Evolutionary conservation across 2,797 vertebrate species (phyloP).

Genomic region (Chanos chanos): DNA sequence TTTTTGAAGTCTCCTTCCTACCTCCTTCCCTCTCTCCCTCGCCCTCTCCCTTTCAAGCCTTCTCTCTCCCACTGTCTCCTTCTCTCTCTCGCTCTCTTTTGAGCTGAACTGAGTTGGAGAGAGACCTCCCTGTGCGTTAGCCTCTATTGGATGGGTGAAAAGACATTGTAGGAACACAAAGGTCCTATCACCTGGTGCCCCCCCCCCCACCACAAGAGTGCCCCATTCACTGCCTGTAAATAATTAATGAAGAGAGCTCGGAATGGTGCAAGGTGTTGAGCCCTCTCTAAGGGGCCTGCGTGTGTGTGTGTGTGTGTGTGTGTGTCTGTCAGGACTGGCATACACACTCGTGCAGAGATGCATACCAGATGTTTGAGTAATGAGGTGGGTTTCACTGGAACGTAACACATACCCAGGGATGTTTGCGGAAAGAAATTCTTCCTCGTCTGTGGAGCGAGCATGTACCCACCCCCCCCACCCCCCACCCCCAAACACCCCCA

Average conservation of each 20-base stretch:
- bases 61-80: no score
- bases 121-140: neutral
- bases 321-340: slow-evolving; percentile 36
- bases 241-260: slow-evolving; percentile 55
- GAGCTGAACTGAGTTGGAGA: no score
- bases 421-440: slow-evolving; percentile 71
- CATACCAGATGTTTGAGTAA: slow-evolving; percentile 74
- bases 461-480: slow-evolving; percentile 43
- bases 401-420: slow-evolving; percentile 71
- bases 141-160: neutral
- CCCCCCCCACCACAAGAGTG: neutral
- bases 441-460: slow-evolving; percentile 61
- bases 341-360: slow-evolving; percentile 52
- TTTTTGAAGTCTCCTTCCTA: no score
- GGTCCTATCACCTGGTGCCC: slow-evolving; percentile 45
- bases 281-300: slow-evolving; percentile 26
- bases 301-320: slow-evolving; percentile 10
- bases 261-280: slow-evolving; percentile 42
- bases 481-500: slow-evolving; percentile 9
- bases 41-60: no score
- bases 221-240: slow-evolving; percentile 33
- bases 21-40: no score
- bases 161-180: slow-evolving; percentile 8
- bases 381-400: slow-evolving; percentile 71
- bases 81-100: no score